phyloP scores from a whole-genome alignment of 2,888 invertebrate genomes.

The Cephus sareptanus region DNA sequence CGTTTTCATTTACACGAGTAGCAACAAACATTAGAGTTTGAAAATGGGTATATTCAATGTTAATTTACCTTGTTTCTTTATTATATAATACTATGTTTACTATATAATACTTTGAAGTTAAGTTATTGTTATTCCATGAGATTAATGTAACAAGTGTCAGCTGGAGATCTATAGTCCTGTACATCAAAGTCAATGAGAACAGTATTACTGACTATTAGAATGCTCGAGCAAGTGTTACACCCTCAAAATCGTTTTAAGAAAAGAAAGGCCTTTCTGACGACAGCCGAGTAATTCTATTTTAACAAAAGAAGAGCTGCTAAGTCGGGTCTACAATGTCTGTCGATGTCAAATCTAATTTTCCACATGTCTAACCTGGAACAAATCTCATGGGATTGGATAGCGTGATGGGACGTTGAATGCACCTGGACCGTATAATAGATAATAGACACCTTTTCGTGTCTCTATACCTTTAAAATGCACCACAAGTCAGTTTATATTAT shows the following conservation, averaged over 20 bases:
- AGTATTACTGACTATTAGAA: neutral
- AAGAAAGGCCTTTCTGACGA: neutral
- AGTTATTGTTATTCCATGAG: neutral
- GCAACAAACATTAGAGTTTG: neutral
- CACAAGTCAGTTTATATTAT: neutral
- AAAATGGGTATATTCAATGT: too few species aligned
- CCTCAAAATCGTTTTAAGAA: neutral
- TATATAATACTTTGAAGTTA: neutral
- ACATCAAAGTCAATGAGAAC: neutral
- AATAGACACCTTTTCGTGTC: neutral
- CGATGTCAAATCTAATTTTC: conserved; percentile 30
- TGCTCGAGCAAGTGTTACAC: neutral
- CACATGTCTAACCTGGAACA: conserved; percentile 10
- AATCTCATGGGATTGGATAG: neutral
- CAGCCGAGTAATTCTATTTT: neutral
- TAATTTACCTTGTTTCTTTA: too few species aligned
- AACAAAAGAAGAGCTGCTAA: neutral
- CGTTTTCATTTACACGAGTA: too few species aligned
- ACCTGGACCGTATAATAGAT: neutral
- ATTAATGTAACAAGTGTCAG: neutral
- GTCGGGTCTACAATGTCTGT: conserved; percentile 10
- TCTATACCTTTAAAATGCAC: neutral
- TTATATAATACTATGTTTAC: neutral
- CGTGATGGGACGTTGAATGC: neutral
- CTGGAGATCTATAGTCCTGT: neutral